Percentiles rank a stretch among this genome's conserved stretches.
Conservation (phyloP, 2,113 vertebrate species). For the Grantiella picta region DNA sequence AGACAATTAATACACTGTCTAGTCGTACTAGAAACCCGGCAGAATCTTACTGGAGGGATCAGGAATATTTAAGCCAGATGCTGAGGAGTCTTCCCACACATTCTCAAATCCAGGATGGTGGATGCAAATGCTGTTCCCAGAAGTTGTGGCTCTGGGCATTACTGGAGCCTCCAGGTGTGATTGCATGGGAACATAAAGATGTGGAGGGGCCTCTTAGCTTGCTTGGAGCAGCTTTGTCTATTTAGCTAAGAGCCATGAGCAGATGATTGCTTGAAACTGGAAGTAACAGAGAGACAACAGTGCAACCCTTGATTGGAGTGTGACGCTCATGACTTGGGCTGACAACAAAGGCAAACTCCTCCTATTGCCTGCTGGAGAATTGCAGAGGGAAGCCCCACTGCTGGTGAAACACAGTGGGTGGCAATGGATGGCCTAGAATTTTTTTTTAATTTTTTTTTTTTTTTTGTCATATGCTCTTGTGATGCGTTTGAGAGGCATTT, state of each 20-base stretch:
- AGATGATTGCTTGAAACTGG: not conserved
- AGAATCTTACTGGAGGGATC: not conserved
- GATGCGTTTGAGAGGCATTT: not conserved
- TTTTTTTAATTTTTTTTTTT: not conserved
- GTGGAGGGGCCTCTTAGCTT: not conserved
- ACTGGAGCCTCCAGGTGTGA: not conserved
- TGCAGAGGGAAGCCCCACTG: not conserved
- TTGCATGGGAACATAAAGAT: not conserved
- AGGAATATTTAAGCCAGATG: not conserved
- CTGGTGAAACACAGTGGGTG: not conserved
- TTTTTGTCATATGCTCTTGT: not conserved
- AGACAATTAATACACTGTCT: not conserved
- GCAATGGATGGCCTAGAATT: not conserved
- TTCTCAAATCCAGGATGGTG: not conserved
- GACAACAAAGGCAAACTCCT: not conserved
- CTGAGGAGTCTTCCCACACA: not conserved
- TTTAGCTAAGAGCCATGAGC: fast-evolving
- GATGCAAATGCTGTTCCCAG: not conserved
- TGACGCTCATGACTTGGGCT: not conserved
- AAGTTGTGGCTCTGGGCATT: not conserved
- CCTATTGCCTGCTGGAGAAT: not conserved
- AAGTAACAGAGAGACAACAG: not conserved
- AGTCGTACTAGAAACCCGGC: not conserved
- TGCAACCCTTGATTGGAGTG: not conserved
- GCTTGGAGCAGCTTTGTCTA: not conserved